Conservation (phyloP, 2,113 vertebrate genomes). For the Bos indicus region DNA sequence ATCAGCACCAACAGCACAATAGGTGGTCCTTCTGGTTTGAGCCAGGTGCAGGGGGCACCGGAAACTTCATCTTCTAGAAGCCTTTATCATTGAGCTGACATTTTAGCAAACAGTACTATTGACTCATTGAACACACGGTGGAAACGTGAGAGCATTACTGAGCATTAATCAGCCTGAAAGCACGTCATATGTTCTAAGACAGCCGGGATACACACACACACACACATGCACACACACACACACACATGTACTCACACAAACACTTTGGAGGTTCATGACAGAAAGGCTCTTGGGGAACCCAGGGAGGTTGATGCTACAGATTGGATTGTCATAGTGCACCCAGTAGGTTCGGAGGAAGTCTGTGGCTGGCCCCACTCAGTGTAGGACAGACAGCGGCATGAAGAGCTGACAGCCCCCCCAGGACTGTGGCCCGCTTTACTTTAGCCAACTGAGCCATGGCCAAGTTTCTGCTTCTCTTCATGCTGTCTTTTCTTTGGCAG, state of each 20-base stretch:
- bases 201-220: too few species aligned
- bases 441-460: not conserved
- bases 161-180: not conserved
- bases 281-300: not conserved
- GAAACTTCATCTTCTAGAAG: not conserved
- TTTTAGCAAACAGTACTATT: not conserved
- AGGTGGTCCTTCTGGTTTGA: not conserved
- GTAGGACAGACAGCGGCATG: rapidly evolving
- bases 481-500: not conserved
- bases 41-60: not conserved
- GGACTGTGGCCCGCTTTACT: not conserved
- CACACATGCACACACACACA: rapidly evolving
- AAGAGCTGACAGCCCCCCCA: rapidly evolving
- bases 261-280: not conserved
- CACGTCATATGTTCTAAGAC: not conserved
- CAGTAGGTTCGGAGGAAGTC: not conserved
- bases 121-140: not conserved
- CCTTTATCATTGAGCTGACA: not conserved
- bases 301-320: rapidly evolving
- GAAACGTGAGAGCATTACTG: not conserved
- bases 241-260: rapidly evolving
- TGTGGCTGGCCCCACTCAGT: rapidly evolving
- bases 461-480: rapidly evolving
- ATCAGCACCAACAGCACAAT: rapidly evolving
- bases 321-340: rapidly evolving